Base-by-base conservation (phyloP, 2,113 vertebrate genomes). In the Sardina pilchardus region DNA sequence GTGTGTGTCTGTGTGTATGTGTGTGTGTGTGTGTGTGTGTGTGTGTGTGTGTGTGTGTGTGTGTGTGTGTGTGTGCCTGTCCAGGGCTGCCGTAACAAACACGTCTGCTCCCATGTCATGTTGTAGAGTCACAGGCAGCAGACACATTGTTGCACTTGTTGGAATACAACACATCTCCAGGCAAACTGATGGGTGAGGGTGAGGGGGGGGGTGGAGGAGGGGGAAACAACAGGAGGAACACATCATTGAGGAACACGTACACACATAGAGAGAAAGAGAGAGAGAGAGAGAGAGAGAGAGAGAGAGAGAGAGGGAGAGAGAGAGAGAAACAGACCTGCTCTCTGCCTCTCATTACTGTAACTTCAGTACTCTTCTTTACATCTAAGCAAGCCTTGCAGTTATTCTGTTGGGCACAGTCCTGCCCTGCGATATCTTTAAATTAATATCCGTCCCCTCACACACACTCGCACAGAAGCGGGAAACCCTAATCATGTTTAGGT, bases 131-230 rank as follows among this genome's bases (percentile, higher is more conserved):
- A n/a, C n/a, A 67, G 63, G 30, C 63, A 30, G n/a, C 63, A 10
- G 63, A 67, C 63, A 67, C 63, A 30, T 26, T 67, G 63, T 67
- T 67, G 63, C 63, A 67, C n/a, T 67, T 67, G 63, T 67, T 30
- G 3, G n/a, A 67, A n/a, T 26, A 67, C 24, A 67, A 67, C 9
- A 30, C 63, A 67, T n/a, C 63, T 67, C 63, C 63, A 30, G 63
- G 63, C 63, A 67, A 67, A 67, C 9, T 0, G 30, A 67, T n/a
- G 63, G n/a, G 26, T 67, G 63, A 9, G n/a, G 1, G 16, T 12
- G 50, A 5, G 1, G 14, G 17, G 50, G 59, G 59, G 21, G 56
- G 4, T 21, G 8, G 59, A 7, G 59, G 6, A 19, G 16, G 39
- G 4, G 56, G 24, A n/a, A n/a, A 59, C 53, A 59, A n/a, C 19